A percentile compares a stretch with the other conserved stretches of the same genome.
These are phyloP conservation scores for Rosalia funebris DNA, from an alignment of 2,888 invertebrate genomes.

Conservation along the genomic window DNA sequence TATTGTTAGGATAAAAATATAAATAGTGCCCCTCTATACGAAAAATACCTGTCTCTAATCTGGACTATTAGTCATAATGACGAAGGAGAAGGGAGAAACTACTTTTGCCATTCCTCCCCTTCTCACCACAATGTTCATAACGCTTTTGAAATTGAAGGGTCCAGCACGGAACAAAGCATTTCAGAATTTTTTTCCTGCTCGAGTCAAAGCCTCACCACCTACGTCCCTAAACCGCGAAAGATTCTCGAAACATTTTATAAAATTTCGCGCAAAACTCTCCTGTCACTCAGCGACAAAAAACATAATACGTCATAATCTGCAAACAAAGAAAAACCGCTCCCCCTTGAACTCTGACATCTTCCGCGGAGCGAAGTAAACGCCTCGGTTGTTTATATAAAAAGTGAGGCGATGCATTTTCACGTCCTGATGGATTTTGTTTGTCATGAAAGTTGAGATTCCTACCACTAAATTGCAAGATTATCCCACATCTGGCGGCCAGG, in stretches of 20 bases:
- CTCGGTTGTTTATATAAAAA: neutral
- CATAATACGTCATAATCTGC: neutral
- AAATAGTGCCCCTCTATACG: too few species aligned
- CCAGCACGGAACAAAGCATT: too few species aligned
- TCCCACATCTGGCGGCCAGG: slow-evolving; percentile 24
- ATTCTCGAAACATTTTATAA: neutral
- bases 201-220: too few species aligned
- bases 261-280: neutral
- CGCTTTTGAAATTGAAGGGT: too few species aligned
- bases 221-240: too few species aligned
- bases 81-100: too few species aligned
- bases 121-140: too few species aligned
- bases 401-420: neutral
- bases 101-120: too few species aligned
- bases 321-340: neutral
- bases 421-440: slow-evolving; percentile 26
- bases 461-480: slow-evolving; percentile 29
- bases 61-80: too few species aligned
- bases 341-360: neutral
- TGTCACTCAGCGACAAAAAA: neutral
- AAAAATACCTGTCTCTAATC: too few species aligned
- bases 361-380: neutral
- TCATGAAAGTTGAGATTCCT: slow-evolving; percentile 17
- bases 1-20: too few species aligned
- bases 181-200: too few species aligned